Evolutionary conservation across 2,888 invertebrate genomes (phyloP).

Genomic region (Drosophila setosimentum): DNA sequence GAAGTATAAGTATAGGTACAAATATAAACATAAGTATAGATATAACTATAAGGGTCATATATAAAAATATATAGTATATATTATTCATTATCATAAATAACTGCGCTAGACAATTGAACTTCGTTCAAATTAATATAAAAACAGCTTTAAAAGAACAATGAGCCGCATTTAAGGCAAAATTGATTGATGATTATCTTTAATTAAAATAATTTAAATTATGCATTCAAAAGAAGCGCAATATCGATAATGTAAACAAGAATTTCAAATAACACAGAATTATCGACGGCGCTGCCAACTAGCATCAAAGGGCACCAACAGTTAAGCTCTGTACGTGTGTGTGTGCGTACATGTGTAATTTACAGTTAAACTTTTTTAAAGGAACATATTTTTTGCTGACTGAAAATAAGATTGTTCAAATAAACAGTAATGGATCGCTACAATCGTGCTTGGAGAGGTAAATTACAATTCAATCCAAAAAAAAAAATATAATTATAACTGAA

Average conservation of each 20-base stretch:
- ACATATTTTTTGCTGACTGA: constrained; percentile 1
- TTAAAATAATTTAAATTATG: not conserved
- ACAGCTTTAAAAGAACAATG: not conserved
- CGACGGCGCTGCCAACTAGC: constrained; percentile 22
- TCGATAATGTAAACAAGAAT: not conserved
- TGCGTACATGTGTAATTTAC: constrained; percentile 11
- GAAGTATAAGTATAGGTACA: not conserved
- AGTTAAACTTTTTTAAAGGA: constrained; percentile 3
- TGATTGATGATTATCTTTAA: not conserved
- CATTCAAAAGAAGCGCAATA: not conserved
- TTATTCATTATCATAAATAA: not conserved
- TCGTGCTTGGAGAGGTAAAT: constrained; percentile 67
- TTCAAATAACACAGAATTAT: not conserved
- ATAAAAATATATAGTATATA: not conserved
- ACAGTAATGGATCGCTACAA: constrained; percentile 62
- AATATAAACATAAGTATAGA: not conserved
- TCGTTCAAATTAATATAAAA: not conserved
- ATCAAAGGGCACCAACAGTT: not conserved
- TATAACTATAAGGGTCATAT: not conserved
- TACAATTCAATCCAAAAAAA: no score
- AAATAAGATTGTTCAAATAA: not conserved
- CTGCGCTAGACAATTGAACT: not conserved
- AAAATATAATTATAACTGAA: not conserved
- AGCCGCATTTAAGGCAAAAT: not conserved
- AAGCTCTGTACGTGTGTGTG: not conserved